Base-by-base conservation (phyloP, 2,888 invertebrate species). In the Rosalia funebris region DNA sequence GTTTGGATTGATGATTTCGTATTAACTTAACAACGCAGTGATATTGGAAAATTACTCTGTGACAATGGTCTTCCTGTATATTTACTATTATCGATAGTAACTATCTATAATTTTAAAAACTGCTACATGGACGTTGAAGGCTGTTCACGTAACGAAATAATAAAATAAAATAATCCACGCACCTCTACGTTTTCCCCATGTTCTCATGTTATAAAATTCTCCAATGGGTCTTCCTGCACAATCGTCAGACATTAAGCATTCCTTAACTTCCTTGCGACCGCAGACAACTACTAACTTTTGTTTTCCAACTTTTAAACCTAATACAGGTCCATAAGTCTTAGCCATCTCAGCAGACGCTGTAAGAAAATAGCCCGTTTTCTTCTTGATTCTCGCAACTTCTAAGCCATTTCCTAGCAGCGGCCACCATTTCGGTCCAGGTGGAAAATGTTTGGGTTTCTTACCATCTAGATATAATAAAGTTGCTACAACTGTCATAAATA, bases 371-470 rank as follows among this genome's bases (percentile, higher is more conserved):
- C 90, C 90, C 11, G 87, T 86, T 34, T 67, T 60, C 66, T 87
- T 85, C 17, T 92, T 84, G 14, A 89, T 78, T 56, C 85, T 85
- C 10, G 85, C 83, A 0, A 93, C 83, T 75, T 88, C 87, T 12
- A 86, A 72, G 0, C 90, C 90, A 67, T 90, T 90, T 0, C 93
- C 93, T n/a, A 93, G 79, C 16, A 93, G 83, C 0, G 93, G 93
- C 62, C 88, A 83, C 93, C 93, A 93, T 80, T 81, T 85, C 1
- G 93, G 93, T 66, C 93, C 93, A 25, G 92, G 92, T 3, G 93
- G 93, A 78, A 88, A 93, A 68, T 89, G 89, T 59, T 84, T 85
- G 0, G 93, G 93, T 78, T 93, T 93, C 50, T 84, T 83, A 3
- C 88, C 87, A 66, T 89, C 89, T 75, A 88, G 79, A 68, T 88